Evolutionary conservation across 2,888 invertebrate species (phyloP).

Genomic region (Corbicula japonica): DNA sequence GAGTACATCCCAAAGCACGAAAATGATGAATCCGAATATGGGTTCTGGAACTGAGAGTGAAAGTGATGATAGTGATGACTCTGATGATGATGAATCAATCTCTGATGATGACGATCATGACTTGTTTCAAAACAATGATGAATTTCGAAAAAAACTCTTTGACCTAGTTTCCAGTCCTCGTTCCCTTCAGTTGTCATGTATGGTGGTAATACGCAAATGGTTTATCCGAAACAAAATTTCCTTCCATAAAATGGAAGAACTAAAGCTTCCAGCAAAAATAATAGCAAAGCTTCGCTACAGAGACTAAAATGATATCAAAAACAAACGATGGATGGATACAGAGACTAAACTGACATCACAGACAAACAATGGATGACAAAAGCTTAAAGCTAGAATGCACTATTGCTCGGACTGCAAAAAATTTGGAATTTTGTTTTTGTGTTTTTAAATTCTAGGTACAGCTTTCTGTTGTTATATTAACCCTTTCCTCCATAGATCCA

Average conservation of each 20-base stretch:
- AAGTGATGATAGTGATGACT: conserved; percentile 33
- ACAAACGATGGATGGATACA: too few relatives aligned
- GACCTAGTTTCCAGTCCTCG: conserved; percentile 32
- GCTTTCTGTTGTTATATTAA: too few relatives aligned
- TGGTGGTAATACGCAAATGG: conserved; percentile 48
- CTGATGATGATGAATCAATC: conserved; percentile 31
- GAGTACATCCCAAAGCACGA: not conserved
- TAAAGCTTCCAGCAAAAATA: conserved; percentile 53
- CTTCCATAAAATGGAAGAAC: conserved; percentile 38
- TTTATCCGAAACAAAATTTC: conserved; percentile 46
- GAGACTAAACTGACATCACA: too few relatives aligned
- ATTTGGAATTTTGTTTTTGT: too few relatives aligned
- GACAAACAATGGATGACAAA: too few relatives aligned
- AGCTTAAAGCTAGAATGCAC: too few relatives aligned
- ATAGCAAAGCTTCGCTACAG: conserved; percentile 43
- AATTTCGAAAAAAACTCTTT: conserved; percentile 36
- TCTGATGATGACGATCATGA: conserved; percentile 43
- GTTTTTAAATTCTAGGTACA: too few relatives aligned
- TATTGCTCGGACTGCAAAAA: too few relatives aligned
- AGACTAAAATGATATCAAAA: too few relatives aligned
- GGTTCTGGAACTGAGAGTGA: too few relatives aligned
- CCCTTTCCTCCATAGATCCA: too few relatives aligned
- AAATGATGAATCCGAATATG: too few relatives aligned
- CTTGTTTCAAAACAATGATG: conserved; percentile 51
- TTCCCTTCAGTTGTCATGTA: conserved; percentile 43